Evolutionary conservation across 2,113 vertebrate species (phyloP), one percentile per base, ranked within the genome.

Genomic region (Trematomus loennbergii): DNA sequence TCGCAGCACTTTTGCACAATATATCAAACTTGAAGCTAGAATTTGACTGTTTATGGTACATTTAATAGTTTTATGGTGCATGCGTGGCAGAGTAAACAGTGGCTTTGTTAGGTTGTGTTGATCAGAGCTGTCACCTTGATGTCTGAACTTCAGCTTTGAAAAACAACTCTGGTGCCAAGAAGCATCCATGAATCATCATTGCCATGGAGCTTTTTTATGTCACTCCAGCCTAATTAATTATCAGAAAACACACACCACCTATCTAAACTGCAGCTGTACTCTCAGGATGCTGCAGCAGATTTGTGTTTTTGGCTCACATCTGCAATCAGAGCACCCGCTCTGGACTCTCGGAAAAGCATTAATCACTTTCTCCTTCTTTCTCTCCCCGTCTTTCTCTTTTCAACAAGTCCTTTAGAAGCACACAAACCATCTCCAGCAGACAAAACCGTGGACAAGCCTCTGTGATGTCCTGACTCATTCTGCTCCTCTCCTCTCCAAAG

Each of bases 391-490:
- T 61, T 61, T 57, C 62, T 82, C 53, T 75, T 88, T 89, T 93
- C 82, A 91, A 50, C 15, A 29, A 67, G 84, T 86, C 88, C 88
- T 92, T 92, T 84, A 90, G 81, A 85, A 71, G 77, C 87, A 88
- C 89, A 87, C 83, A 88, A 59, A 90, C 92, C 90, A 86, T 91
- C 91, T 94, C 88, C 86, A 90, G 61, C 73, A 89, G 86, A 93
- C 91, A 93, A 92, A 94, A 91, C 87, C 70, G 83, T 81, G 91
- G 91, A 92, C 91, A 90, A 88, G 89, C 65, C 82, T 89, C 86
- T 92, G 85, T 93, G 91, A 94, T 92, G 91, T 94, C 85, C 89
- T 71, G 83, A 90, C 89, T 87, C 88, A 86, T 89, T 91, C 87
- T 87, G 83, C 88, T 88, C 86, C 80, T 90, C 91, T 91, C 84